Base-by-base conservation (phyloP, 2,888 invertebrate genomes). In the Lepidocyrtoides sp. region DNA sequence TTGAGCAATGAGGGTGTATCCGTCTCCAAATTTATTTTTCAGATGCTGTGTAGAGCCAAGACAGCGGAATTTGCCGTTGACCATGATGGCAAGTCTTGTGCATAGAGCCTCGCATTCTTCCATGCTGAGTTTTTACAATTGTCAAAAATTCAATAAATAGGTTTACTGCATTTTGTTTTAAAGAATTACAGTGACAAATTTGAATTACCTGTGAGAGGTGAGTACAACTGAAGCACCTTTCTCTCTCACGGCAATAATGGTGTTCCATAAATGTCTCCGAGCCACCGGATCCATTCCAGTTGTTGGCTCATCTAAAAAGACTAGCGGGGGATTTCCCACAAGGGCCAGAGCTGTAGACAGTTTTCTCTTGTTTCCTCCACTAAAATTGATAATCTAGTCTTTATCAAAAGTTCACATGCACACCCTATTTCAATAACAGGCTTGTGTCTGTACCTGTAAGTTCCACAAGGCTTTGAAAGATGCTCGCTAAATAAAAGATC, bases 71-170 rank as follows among this genome's bases (percentile, higher is more conserved):
- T 96, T 96, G 0, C 98, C 98, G 94, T 97, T 97, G 85, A 97
- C 98, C 98, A 98, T 98, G 91, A 98, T 97, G 48, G 97, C 97
- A 94, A 98, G 95, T 12, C 98, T 96, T 1, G 97, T 97, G 95
- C 98, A 98, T 44, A 98, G 95, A 36, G 97, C 97, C 95, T 98
- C 98, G 95, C 98, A 98, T 95, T 98, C 98, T 95, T 97, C 97
- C 97, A 98, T 98, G 95, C 97, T 36, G 91, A n/a, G n/a, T n/a
- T n/a, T n/a, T n/a, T n/a, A n/a, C n/a, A n/a, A n/a, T n/a, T n/a
- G n/a, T n/a, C n/a, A n/a, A n/a, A n/a, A n/a, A n/a, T n/a, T n/a
- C n/a, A 93, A 95, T 7, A 82, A n/a, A 90, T 32, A 85, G n/a
- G 5, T 60, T 17, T 82, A 10, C 7, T 36, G 3, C 32, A 26